Evolutionary conservation across 2,888 invertebrate species (phyloP).

Genomic region (Erpobdella octoculata): DNA sequence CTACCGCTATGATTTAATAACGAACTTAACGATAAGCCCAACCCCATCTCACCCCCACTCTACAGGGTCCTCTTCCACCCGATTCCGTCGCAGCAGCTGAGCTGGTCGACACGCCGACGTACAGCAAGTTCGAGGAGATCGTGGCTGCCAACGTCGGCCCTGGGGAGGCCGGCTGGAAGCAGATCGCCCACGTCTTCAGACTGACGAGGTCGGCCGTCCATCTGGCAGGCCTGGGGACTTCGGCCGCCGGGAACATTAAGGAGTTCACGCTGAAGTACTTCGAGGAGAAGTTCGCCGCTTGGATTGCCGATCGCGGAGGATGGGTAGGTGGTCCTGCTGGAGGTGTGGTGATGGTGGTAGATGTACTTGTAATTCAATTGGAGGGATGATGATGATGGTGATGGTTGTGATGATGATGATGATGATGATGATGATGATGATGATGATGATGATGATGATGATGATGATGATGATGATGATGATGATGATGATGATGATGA

Average conservation of each 20-base stretch:
- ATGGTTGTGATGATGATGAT: slow-evolving; percentile 31
- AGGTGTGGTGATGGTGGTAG: neutral
- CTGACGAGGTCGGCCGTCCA: slow-evolving; percentile 44
- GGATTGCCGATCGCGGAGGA: slow-evolving; percentile 50
- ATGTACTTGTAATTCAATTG: neutral
- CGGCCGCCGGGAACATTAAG: slow-evolving; percentile 44
- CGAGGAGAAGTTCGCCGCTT: slow-evolving; percentile 47
- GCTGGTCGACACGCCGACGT: slow-evolving; percentile 42
- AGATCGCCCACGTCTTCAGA: slow-evolving; percentile 47
- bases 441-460: slow-evolving; percentile 31
- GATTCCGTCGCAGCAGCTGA: too few species aligned
- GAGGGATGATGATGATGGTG: too few species aligned
- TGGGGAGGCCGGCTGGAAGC: slow-evolving; percentile 43
- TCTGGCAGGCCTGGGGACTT: slow-evolving; percentile 44
- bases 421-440: slow-evolving; percentile 28
- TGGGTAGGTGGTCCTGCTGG: slow-evolving; percentile 42
- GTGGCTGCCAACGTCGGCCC: slow-evolving; percentile 40
- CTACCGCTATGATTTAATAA: too few species aligned
- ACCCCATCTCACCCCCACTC: too few species aligned
- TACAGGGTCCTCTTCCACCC: too few species aligned
- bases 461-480: slow-evolving; percentile 32
- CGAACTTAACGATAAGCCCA: too few species aligned
- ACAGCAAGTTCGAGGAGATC: slow-evolving; percentile 44
- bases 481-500: slow-evolving; percentile 11
- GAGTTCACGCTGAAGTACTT: slow-evolving; percentile 48